phyloP scores from a whole-genome alignment of 2,797 vertebrate species.

The Monodelphis domestica region DNA sequence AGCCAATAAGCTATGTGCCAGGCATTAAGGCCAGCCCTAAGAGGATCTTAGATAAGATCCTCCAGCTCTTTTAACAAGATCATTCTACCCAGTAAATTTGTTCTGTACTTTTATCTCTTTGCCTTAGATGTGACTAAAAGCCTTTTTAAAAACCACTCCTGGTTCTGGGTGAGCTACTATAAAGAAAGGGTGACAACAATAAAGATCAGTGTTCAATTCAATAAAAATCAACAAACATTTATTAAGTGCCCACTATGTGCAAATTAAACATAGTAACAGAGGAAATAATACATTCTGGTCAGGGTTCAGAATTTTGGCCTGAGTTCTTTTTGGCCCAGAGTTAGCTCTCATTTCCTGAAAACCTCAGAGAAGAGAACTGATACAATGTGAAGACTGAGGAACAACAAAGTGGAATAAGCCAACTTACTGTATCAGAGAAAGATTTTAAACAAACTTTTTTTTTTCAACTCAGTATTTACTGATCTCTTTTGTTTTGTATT shows the following conservation, averaged over 20 bases:
- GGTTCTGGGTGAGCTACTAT: background rate
- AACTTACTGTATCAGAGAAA: background rate
- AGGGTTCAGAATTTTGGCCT: background rate
- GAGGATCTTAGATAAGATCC: background rate
- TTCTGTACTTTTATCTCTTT: background rate
- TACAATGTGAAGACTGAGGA: background rate
- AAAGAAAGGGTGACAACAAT: background rate
- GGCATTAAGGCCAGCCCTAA: background rate
- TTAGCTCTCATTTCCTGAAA: background rate
- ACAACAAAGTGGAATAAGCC: background rate
- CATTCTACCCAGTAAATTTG: background rate
- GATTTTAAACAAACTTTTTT: background rate
- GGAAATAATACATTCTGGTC: background rate
- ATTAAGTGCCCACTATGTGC: background rate
- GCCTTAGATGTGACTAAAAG: constrained; percentile 1
- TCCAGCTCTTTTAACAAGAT: background rate
- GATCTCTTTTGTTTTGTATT: background rate
- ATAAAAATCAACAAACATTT: background rate
- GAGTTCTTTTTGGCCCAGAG: background rate
- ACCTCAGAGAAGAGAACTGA: background rate
- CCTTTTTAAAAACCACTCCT: background rate
- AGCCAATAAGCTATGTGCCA: background rate
- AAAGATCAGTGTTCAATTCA: background rate
- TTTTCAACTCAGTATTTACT: background rate
- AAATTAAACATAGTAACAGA: background rate